A percentile compares a stretch with the other conserved stretches of the same genome.
phyloP scores from a whole-genome alignment of 1,140 invertebrate genomes.

The Drosophila tropicalis region DNA sequence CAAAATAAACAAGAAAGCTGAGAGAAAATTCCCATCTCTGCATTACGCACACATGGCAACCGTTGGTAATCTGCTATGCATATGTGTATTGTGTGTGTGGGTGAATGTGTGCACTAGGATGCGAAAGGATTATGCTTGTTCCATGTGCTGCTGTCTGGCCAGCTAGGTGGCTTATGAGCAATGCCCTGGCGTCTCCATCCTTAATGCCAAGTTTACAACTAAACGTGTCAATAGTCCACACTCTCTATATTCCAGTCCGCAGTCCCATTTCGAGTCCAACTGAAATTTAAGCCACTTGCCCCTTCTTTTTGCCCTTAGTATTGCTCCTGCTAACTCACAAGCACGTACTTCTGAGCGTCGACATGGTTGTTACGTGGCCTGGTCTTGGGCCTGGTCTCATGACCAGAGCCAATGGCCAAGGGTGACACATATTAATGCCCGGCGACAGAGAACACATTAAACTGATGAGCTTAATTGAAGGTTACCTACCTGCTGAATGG shows the following conservation, averaged over 20 bases:
- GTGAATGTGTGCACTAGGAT: slow-evolving; percentile 66
- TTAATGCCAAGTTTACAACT: slow-evolving; percentile 64
- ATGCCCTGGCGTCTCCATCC: slow-evolving; percentile 9
- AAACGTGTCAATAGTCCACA: slow-evolving; percentile 74
- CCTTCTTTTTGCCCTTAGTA: slow-evolving; percentile 11
- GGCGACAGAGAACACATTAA: slow-evolving; percentile 76
- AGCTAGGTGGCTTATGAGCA: slow-evolving; percentile 60
- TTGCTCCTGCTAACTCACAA: slow-evolving; percentile 38
- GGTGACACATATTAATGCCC: slow-evolving; percentile 74
- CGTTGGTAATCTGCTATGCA: slow-evolving; percentile 50
- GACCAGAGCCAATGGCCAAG: background rate
- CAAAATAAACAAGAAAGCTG: slow-evolving; percentile 64
- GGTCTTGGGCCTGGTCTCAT: slow-evolving; percentile 18
- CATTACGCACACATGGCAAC: slow-evolving; percentile 47
- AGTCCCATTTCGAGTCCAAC: slow-evolving; percentile 45
- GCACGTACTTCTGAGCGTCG: slow-evolving; percentile 66
- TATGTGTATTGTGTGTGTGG: slow-evolving; percentile 40
- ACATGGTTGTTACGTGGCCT: slow-evolving; percentile 69
- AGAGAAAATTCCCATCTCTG: slow-evolving; percentile 20
- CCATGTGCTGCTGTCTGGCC: slow-evolving; percentile 46
- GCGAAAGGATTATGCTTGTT: slow-evolving; percentile 70
- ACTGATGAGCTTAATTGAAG: slow-evolving; percentile 81
- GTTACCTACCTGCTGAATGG: slow-evolving; percentile 58
- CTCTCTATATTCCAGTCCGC: slow-evolving; percentile 24
- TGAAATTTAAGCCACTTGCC: slow-evolving; percentile 68